Conservation (phyloP, 2,113 vertebrate genomes). For the Passer domesticus region DNA sequence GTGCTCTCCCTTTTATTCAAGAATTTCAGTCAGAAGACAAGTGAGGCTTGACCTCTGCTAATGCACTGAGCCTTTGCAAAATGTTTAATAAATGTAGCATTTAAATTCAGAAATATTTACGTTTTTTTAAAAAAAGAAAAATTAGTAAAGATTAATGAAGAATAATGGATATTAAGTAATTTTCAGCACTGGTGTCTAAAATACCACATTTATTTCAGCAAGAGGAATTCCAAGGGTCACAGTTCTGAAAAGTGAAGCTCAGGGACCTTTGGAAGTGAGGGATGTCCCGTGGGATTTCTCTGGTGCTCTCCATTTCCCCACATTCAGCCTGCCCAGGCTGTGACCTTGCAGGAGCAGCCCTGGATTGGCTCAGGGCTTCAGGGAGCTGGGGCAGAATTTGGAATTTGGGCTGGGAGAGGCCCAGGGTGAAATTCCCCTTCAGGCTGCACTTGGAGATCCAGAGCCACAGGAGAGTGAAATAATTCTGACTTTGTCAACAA, state of each 20-base stretch:
- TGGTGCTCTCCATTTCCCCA: too few relatives aligned
- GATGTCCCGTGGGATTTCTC: background rate
- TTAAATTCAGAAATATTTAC: slow-evolving; percentile 7
- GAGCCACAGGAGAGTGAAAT: background rate
- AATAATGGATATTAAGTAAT: background rate
- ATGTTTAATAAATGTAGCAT: background rate
- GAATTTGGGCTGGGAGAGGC: background rate
- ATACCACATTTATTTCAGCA: background rate
- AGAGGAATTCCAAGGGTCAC: background rate
- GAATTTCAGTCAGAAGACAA: slow-evolving; percentile 57
- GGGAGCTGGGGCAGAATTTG: background rate
- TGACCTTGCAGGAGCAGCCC: background rate
- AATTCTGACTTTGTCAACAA: background rate
- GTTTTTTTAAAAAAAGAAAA: too few relatives aligned
- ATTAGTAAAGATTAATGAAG: background rate
- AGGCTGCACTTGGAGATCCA: background rate
- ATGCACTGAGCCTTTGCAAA: slow-evolving; percentile 35
- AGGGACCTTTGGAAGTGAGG: background rate
- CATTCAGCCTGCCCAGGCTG: too few relatives aligned
- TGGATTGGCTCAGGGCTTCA: background rate
- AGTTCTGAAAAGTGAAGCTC: background rate
- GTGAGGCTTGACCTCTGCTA: slow-evolving; percentile 58
- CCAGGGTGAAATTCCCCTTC: background rate
- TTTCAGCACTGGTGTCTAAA: background rate
- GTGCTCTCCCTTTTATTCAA: background rate